Conservation (phyloP, 2,113 vertebrate genomes). For the Cyanoramphus novaezelandiae region DNA sequence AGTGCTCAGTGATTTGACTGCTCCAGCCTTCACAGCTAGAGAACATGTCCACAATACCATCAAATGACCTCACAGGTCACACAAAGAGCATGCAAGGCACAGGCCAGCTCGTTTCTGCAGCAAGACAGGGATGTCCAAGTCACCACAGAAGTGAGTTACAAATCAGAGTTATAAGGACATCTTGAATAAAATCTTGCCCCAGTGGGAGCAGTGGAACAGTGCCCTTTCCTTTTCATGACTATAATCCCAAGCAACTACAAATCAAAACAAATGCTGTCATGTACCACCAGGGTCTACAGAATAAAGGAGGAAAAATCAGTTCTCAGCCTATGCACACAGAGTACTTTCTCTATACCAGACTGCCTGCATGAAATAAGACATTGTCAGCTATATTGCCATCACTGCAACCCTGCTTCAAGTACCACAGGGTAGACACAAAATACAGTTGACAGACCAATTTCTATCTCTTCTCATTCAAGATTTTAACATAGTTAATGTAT, state of each 20-base stretch:
- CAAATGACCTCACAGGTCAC: background rate
- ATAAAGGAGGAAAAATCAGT: background rate
- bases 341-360: background rate
- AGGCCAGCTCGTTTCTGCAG: fast-evolving
- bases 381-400: background rate
- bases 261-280: background rate
- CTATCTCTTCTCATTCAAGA: fast-evolving
- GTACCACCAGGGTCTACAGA: background rate
- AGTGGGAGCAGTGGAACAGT: background rate
- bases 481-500: background rate
- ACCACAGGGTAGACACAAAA: background rate
- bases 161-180: background rate
- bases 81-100: background rate
- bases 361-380: background rate
- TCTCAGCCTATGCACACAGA: background rate
- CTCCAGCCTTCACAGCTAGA: background rate
- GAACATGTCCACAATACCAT: fast-evolving
- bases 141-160: background rate
- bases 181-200: background rate
- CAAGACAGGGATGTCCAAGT: background rate
- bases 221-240: background rate
- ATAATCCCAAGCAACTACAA: background rate
- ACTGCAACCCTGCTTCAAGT: background rate
- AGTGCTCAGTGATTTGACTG: background rate
- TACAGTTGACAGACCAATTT: background rate